Percentiles rank a stretch among this genome's conserved stretches.
Conservation (phyloP, 2,888 invertebrate species). For the Drosophila quinaria region DNA sequence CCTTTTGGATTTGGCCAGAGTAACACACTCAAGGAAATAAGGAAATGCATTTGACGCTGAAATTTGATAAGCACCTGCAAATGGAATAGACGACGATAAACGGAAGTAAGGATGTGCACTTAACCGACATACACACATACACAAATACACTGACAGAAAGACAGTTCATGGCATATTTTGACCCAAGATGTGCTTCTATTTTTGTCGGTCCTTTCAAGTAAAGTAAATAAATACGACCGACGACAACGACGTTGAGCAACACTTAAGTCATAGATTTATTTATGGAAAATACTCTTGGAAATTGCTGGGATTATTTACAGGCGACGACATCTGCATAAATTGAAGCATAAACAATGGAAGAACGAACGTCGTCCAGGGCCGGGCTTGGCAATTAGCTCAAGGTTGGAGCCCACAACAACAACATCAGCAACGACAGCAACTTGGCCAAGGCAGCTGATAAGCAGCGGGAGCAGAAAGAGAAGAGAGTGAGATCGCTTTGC, state of each 20-base stretch:
- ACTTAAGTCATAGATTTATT: constrained; percentile 45
- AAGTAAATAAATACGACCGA: constrained; percentile 29
- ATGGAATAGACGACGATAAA: constrained; percentile 35
- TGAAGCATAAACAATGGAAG: constrained; percentile 36
- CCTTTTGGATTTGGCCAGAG: constrained; percentile 12
- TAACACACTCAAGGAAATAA: constrained; percentile 21
- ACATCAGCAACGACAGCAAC: constrained; percentile 11
- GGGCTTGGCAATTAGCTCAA: constrained; percentile 39
- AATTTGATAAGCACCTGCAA: constrained; percentile 48
- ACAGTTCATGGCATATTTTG: constrained; percentile 13
- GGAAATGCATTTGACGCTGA: constrained; percentile 47
- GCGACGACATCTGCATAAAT: constrained; percentile 42
- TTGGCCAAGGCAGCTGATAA: constrained; percentile 41
- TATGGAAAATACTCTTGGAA: constrained; percentile 34
- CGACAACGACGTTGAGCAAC: constrained; percentile 19
- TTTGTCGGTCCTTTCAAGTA: constrained; percentile 28
- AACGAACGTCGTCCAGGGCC: constrained; percentile 2
- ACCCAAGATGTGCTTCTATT: constrained; percentile 32
- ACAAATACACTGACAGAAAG: neutral
- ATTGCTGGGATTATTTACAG: constrained; percentile 33
- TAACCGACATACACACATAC: constrained; percentile 21
- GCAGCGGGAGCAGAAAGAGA: constrained; percentile 10
- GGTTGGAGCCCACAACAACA: constrained; percentile 30
- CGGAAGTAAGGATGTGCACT: constrained; percentile 54
- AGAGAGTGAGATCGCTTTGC: neutral